A percentile compares a stretch with the other conserved stretches of the same genome.
phyloP scores from a whole-genome alignment of 2,888 invertebrate species.

The Colletes collaris region DNA sequence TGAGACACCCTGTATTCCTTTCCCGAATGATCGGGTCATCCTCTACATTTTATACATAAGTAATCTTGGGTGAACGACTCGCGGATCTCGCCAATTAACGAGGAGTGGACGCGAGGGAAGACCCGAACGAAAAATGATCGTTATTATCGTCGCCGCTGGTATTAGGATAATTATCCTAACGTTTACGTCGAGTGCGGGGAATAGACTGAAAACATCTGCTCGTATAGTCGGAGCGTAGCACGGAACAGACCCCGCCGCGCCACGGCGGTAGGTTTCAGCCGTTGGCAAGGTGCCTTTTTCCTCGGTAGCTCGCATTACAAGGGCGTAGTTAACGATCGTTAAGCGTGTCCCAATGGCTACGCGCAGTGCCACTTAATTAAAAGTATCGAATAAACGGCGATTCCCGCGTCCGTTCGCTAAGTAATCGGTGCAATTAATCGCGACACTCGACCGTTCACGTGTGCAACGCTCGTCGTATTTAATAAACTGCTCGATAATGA shows the following conservation, averaged over 20 bases:
- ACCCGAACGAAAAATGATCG: conserved; percentile 13
- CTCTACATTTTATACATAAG: neutral
- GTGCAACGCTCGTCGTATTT: conserved; percentile 27
- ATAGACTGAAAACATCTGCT: conserved; percentile 35
- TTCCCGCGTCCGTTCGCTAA: conserved; percentile 12
- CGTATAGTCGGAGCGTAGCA: neutral
- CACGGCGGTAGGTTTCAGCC: conserved; percentile 8
- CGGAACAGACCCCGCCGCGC: neutral
- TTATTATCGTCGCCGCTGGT: conserved; percentile 2
- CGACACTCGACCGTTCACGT: conserved; percentile 25
- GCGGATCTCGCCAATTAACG: conserved; percentile 19
- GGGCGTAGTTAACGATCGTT: conserved; percentile 35
- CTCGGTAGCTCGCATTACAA: conserved; percentile 21
- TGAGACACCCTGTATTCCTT: too few relatives aligned
- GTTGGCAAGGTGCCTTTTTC: conserved; percentile 29
- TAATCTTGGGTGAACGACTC: neutral
- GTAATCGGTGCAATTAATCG: conserved; percentile 60
- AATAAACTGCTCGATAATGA: conserved; percentile 50
- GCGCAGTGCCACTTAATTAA: conserved; percentile 48
- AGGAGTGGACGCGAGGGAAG: neutral
- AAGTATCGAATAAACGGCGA: conserved; percentile 47
- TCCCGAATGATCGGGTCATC: too few relatives aligned
- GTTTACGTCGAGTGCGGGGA: neutral
- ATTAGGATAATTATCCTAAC: conserved; percentile 24
- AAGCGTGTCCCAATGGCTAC: conserved; percentile 17